Conservation (phyloP, 2,888 invertebrate species). For the Periphyllus acericola region DNA sequence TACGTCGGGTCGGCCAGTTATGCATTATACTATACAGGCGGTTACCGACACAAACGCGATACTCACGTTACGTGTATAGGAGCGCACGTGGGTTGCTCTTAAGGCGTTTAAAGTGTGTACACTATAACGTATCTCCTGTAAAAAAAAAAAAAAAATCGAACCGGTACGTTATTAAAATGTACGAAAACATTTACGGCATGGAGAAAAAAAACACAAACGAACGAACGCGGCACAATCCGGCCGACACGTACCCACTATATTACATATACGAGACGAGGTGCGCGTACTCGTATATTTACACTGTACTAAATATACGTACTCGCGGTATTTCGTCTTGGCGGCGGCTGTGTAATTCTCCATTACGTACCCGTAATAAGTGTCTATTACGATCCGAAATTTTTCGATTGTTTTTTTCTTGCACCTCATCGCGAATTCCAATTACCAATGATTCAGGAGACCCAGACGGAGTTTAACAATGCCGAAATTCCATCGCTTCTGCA, state of each 20-base stretch:
- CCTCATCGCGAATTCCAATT: constrained; percentile 26
- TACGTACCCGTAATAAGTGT: neutral
- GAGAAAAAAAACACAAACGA: neutral
- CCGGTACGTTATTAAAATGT: neutral
- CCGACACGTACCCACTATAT: neutral
- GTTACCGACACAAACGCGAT: too few species aligned
- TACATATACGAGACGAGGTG: neutral
- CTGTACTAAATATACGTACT: neutral
- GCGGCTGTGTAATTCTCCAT: neutral
- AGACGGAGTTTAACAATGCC: constrained; percentile 45
- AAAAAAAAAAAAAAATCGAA: neutral
- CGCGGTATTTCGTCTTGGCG: neutral
- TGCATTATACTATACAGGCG: neutral
- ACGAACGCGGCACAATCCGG: neutral
- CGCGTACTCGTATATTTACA: neutral
- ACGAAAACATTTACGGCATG: neutral
- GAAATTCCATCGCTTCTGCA: constrained; percentile 24
- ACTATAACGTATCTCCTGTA: neutral
- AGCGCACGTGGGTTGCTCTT: neutral
- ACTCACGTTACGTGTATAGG: neutral
- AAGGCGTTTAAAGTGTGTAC: neutral
- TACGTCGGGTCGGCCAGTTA: too few species aligned
- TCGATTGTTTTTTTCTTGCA: constrained; percentile 34
- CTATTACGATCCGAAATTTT: neutral
- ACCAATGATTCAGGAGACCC: neutral